Conservation (phyloP, 2,113 vertebrate species). For the Cercopithecus mona region DNA sequence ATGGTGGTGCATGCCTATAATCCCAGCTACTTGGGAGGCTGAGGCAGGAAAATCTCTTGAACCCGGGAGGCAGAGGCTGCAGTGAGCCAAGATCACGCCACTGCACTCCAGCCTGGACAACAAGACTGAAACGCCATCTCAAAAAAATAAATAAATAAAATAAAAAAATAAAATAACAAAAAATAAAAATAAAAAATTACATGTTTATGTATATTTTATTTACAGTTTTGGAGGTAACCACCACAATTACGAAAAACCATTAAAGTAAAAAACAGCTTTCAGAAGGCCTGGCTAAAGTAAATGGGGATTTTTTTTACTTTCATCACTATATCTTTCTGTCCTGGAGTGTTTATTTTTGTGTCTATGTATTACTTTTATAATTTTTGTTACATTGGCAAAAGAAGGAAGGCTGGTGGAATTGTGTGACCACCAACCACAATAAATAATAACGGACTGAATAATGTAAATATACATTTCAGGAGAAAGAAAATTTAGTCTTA, state of each 20-base stretch:
- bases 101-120: too few species aligned
- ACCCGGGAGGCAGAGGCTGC: too few species aligned
- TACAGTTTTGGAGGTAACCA: neutral
- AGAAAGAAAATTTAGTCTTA: neutral
- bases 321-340: neutral
- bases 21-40: too few species aligned
- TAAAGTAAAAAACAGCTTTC: neutral
- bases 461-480: neutral
- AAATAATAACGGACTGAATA: neutral
- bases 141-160: too few species aligned
- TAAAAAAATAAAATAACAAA: too few species aligned
- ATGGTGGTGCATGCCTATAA: too few species aligned
- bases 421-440: neutral
- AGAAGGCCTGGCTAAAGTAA: neutral
- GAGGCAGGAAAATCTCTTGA: too few species aligned
- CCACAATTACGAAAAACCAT: neutral
- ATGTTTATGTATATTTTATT: neutral
- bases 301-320: neutral
- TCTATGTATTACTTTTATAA: neutral
- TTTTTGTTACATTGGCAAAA: conserved; percentile 30
- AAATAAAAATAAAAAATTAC: neutral
- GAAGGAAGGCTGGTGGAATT: neutral
- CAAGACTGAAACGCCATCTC: too few species aligned
- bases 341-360: neutral
- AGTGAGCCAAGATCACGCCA: too few species aligned